Evolutionary conservation across 1,140 invertebrate genomes (phyloP), one percentile per base, ranked within the genome.

Genomic region (Zaprionus capensis): DNA sequence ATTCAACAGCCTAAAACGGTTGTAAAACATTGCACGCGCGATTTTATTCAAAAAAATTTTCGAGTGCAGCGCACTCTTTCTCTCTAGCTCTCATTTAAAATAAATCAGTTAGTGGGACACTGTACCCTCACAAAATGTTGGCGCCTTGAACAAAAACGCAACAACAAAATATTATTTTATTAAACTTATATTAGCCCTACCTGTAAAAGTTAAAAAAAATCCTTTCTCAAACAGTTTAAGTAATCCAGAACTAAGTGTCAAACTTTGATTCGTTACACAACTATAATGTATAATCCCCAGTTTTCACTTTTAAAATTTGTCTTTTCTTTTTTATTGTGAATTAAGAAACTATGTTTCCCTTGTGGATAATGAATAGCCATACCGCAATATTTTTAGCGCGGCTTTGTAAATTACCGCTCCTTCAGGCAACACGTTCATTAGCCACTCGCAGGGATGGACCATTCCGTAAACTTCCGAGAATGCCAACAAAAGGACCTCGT

Each of bases 401-500:
- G 28, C 4, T 63, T 44, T 17, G 24, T 4, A 65, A 58, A 57
- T 6, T n/a, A 11, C n/a, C 57, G 1, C 2, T 46, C 1, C 3
- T 1, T 14, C 36, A n/a, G 14, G 12, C 5, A 55, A 4, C 57
- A n/a, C 59, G 70, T 0, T 24, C 17, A 51, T 1, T 81, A 5
- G 73, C 55, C 4, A 70, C 58, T 2, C 55, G 63, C 1, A 78
- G 58, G n/a, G 41, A 64, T 22, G 63, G 75, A 2, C 38, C 59
- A 5, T 55, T 55, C 2, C 53, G 58, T 2, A 71, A 73, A 6
- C 0, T 81, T 12, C 74, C 70, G 0, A 46, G 58, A 22, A 12
- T 70, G 6, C 74, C 78, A 1, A 71, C 71, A 9, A 78, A 70
- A 5, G 71, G 78, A 5, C 70, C 74, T 4, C 58, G 68, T 14